These are phyloP conservation scores for Teleiodes luculella DNA, from an alignment of 2,888 invertebrate species.

Conservation along the genomic window DNA sequence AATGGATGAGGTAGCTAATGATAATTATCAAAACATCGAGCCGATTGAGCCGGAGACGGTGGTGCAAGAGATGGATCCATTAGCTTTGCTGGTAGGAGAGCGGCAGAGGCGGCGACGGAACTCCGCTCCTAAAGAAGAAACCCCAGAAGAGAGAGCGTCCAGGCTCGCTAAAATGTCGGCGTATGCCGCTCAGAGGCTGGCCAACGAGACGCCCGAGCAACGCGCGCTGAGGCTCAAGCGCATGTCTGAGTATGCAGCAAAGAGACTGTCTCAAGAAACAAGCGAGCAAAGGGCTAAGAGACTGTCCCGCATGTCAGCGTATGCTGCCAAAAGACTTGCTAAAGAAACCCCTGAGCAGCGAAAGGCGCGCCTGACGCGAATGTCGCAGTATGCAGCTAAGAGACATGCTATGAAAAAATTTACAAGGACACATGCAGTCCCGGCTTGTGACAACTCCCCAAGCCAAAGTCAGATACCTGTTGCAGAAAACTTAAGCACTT, in stretches of 20 bases:
- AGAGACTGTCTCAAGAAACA: constrained; percentile 56
- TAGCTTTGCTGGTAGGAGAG: neutral
- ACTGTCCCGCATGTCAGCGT: constrained; percentile 66
- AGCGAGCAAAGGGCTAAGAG: constrained; percentile 59
- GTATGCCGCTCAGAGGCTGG: constrained; percentile 65
- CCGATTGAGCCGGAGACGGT: constrained; percentile 26
- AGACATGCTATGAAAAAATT: constrained; percentile 57
- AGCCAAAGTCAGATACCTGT: constrained; percentile 35
- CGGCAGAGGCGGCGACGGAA: constrained; percentile 34
- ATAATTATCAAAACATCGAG: constrained; percentile 8
- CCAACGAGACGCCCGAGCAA: constrained; percentile 64
- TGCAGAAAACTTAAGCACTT: neutral
- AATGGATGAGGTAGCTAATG: constrained; percentile 3
- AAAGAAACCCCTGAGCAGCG: constrained; percentile 64
- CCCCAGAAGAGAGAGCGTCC: constrained; percentile 51
- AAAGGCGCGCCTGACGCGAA: constrained; percentile 51
- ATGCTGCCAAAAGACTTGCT: constrained; percentile 65
- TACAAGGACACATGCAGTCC: neutral
- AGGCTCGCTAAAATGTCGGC: constrained; percentile 69
- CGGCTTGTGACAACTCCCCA: constrained; percentile 1
- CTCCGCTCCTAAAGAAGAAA: constrained; percentile 44
- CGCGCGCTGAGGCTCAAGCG: constrained; percentile 56
- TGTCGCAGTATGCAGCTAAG: constrained; percentile 68
- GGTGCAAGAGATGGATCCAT: constrained; percentile 42
- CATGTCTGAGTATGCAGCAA: constrained; percentile 71